phyloP scores from a whole-genome alignment of 2,113 vertebrate species.

The Paramisgurnus dabryanus region DNA sequence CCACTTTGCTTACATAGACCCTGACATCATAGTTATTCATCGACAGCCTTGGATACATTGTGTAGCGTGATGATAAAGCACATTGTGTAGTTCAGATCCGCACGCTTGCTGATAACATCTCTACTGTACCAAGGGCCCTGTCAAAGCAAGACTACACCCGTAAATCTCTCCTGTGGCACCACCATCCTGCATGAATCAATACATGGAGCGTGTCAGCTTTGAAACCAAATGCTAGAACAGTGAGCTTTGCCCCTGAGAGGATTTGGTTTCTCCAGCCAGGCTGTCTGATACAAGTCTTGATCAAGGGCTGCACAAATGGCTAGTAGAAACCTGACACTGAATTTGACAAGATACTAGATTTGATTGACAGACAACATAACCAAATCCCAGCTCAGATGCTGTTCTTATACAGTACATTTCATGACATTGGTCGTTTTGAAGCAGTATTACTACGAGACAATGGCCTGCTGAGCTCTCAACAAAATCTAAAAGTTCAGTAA shows the following conservation, averaged over 20 bases:
- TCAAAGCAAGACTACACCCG: not conserved
- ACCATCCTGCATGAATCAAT: slow-evolving; percentile 35
- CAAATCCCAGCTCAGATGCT: not conserved
- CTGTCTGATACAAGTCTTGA: slow-evolving; percentile 58
- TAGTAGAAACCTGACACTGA: slow-evolving; percentile 67
- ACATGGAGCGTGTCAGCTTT: slow-evolving; percentile 19
- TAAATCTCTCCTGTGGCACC: slow-evolving; percentile 10
- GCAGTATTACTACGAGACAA: not conserved
- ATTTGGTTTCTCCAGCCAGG: slow-evolving; percentile 62
- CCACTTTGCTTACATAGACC: slow-evolving; percentile 14
- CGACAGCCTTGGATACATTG: not conserved
- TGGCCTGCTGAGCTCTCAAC: not conserved
- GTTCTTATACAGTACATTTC: not conserved
- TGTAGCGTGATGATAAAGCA: slow-evolving; percentile 3
- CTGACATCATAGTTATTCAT: slow-evolving; percentile 12
- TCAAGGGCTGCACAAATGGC: slow-evolving; percentile 60
- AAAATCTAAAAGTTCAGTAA: not conserved
- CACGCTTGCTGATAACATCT: slow-evolving; percentile 26
- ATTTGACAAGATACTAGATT: slow-evolving; percentile 41
- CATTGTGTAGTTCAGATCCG: slow-evolving; percentile 4
- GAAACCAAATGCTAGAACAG: slow-evolving; percentile 45
- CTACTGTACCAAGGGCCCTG: slow-evolving; percentile 1
- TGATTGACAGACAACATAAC: slow-evolving; percentile 27
- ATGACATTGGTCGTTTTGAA: no score
- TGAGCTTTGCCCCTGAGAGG: slow-evolving; percentile 50